Conservation (phyloP, 92 coral and sea anemone species). For the Diadumene lineata region DNA sequence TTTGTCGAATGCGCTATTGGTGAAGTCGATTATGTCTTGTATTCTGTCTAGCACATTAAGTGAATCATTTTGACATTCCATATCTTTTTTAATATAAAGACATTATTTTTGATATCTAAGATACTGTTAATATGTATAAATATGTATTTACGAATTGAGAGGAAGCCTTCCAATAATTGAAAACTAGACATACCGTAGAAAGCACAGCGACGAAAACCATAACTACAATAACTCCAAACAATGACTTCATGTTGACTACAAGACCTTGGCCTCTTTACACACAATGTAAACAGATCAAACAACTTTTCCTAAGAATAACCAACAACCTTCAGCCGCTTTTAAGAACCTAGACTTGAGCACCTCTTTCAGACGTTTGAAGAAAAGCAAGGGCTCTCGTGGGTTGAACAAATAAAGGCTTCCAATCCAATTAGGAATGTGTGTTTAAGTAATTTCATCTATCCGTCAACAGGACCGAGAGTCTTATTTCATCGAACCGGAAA, state of each 20-base stretch:
- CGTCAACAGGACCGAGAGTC: neutral
- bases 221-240: neutral
- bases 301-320: neutral
- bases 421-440: constrained; percentile 36
- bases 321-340: too few relatives aligned
- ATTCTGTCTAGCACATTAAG: too few relatives aligned
- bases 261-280: neutral
- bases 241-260: neutral
- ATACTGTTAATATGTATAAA: too few relatives aligned
- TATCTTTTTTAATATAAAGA: too few relatives aligned
- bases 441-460: constrained; percentile 14
- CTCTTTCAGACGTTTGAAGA: neutral
- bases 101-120: too few relatives aligned
- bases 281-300: neutral
- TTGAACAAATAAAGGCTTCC: constrained; percentile 2
- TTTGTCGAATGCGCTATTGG: too few relatives aligned
- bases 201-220: neutral
- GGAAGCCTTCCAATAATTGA: too few relatives aligned
- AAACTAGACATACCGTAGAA: constrained; percentile 2
- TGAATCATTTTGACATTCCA: too few relatives aligned
- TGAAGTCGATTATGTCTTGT: too few relatives aligned
- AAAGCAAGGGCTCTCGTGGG: neutral
- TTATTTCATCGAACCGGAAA: constrained; percentile 30
- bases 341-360: too few relatives aligned
- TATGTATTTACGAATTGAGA: too few relatives aligned